Conservation (phyloP, 2,113 vertebrate genomes). For the Ophthalmolycus amberensis region DNA sequence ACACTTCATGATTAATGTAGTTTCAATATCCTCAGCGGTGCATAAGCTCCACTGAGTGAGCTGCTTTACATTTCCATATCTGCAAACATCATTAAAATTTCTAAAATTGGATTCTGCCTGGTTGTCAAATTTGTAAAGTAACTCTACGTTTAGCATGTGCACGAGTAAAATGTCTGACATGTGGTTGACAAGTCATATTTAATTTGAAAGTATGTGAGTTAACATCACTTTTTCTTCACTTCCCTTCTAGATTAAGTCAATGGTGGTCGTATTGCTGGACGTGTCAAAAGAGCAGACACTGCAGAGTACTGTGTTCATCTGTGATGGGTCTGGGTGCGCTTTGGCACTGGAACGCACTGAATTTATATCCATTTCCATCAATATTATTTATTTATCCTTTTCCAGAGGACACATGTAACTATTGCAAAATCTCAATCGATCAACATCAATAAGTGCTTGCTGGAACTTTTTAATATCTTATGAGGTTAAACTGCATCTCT, state of each 20-base stretch:
- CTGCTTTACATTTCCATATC: constrained; percentile 46
- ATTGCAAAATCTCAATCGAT: neutral
- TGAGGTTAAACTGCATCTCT: neutral
- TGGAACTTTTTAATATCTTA: neutral
- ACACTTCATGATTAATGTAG: constrained; percentile 9
- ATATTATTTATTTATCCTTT: neutral
- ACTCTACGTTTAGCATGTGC: constrained; percentile 9
- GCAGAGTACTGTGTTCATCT: neutral
- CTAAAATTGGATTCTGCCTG: constrained; percentile 43
- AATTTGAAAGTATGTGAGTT: constrained; percentile 28
- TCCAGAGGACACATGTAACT: neutral
- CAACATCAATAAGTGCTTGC: neutral
- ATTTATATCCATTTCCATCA: neutral
- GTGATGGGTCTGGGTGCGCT: neutral
- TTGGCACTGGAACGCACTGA: neutral
- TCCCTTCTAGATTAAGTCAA: constrained; percentile 33
- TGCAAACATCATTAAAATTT: constrained; percentile 61
- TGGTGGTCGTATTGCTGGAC: neutral
- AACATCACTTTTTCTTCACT: constrained; percentile 2
- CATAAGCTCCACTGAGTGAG: neutral
- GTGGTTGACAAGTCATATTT: constrained; percentile 45
- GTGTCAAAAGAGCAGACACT: neutral
- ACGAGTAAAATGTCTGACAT: neutral
- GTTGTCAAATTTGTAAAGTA: constrained; percentile 44
- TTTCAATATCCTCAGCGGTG: constrained; percentile 13